Conservation (phyloP, 2,113 vertebrate genomes). For the Alouatta palliata region DNA sequence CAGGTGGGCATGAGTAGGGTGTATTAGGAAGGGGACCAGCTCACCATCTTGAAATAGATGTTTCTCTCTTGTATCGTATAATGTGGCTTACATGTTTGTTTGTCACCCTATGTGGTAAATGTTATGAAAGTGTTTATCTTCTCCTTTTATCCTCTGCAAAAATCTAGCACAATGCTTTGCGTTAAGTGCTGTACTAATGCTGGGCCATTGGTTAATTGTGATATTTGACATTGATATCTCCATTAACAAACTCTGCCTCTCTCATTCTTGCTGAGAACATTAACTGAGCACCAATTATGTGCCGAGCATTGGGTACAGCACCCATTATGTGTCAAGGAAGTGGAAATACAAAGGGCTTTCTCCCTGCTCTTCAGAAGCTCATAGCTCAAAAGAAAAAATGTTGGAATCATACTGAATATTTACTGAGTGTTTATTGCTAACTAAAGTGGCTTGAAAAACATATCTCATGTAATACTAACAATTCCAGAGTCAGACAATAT, state of each 20-base stretch:
- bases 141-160: neutral
- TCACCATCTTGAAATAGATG: fast-evolving
- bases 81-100: fast-evolving
- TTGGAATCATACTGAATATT: fast-evolving
- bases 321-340: neutral
- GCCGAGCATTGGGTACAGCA: neutral
- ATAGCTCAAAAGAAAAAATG: neutral
- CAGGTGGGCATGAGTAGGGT: neutral
- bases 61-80: neutral
- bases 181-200: fast-evolving
- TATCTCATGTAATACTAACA: neutral
- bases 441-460: fast-evolving
- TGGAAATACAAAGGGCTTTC: neutral
- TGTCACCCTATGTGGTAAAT: neutral
- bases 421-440: no score
- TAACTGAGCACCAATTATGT: neutral
- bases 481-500: neutral
- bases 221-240: neutral
- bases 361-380: neutral
- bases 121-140: fast-evolving
- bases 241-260: neutral
- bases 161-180: fast-evolving
- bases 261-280: neutral
- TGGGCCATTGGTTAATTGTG: fast-evolving
- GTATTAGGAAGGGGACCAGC: neutral